Evolutionary conservation across 1,140 invertebrate genomes (phyloP), one percentile per base, ranked within the genome.

Genomic region (Caenorhabditis latens): DNA sequence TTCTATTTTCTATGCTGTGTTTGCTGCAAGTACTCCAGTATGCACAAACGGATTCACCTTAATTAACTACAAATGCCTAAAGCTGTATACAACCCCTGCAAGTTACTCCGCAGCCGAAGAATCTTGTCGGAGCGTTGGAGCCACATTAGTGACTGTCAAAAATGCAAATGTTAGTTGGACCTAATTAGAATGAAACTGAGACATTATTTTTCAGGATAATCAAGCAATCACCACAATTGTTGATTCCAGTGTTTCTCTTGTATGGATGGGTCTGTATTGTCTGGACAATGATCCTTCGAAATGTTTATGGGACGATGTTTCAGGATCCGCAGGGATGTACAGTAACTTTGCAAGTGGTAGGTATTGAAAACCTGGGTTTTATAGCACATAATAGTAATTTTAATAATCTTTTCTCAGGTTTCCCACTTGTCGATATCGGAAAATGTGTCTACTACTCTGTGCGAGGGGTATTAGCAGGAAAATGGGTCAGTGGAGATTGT

Each of bases 391-490:
- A n/a, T n/a, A n/a, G n/a, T n/a, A n/a, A n/a, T n/a, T n/a, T n/a
- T n/a, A n/a, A n/a, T n/a, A 63, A 24, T 24, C 5, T 19, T 63
- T 63, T 63, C 32, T 63, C 5, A 79, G 71, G 71, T 24, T 79
- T 79, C 46, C 71, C 71, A 11, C 43, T 19, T 24, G 19, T 50
- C 19, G 46, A 79, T 24, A n/a, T 79, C 14, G 71, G 71, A 7
- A 79, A 50, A 21, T 79, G 71, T 19, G 71, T 79, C 16, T 79
- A 79, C 71, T 79, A 79, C 19, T 79, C 71, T 50, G 43, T 50
- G 3, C 11, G 24, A 21, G 71, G 71, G 6, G 71, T 46, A n/a
- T 50, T 79, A n/a, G 19, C 71, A 6, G 71, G 71, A 50, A 13
- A 79, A 50, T 79, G 71, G 71, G 8, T 79, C 0, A 79, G 43